Conservation (phyloP, 2,113 vertebrate species). For the Oreochromis tanganicae region DNA sequence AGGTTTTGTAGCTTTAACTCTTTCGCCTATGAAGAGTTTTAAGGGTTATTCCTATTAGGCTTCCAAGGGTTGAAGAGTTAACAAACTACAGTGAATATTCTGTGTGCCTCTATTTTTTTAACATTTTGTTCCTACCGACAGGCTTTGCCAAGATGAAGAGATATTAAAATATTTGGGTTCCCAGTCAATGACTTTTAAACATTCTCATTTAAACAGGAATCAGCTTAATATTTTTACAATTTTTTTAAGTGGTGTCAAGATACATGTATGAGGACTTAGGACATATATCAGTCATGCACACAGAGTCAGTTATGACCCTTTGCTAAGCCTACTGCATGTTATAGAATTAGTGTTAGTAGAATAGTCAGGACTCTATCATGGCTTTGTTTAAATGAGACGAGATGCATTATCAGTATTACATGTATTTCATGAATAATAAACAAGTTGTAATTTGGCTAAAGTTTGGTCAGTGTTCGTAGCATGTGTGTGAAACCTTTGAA, state of each 20-base stretch:
- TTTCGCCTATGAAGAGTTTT: neutral
- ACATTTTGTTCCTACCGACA: neutral
- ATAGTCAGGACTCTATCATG: neutral
- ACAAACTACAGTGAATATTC: neutral
- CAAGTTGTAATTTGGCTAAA: fast-evolving
- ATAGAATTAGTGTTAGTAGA: neutral
- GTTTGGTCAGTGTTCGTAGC: neutral
- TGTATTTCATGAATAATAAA: neutral
- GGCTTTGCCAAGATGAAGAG: neutral
- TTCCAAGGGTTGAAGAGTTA: neutral
- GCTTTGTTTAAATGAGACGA: neutral
- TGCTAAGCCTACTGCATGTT: neutral
- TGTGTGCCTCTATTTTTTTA: neutral
- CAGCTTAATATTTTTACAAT: neutral
- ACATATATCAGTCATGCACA: neutral
- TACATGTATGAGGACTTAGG: neutral
- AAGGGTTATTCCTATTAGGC: neutral
- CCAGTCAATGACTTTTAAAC: neutral
- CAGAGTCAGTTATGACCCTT: neutral
- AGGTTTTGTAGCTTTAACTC: neutral
- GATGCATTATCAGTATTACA: neutral
- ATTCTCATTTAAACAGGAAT: neutral
- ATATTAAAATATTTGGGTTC: neutral
- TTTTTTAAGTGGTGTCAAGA: neutral
- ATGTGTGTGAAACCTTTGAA: neutral